These are phyloP conservation scores for Lanistes nyassanus DNA, from an alignment of 1,140 invertebrate species.

Conservation along the genomic window DNA sequence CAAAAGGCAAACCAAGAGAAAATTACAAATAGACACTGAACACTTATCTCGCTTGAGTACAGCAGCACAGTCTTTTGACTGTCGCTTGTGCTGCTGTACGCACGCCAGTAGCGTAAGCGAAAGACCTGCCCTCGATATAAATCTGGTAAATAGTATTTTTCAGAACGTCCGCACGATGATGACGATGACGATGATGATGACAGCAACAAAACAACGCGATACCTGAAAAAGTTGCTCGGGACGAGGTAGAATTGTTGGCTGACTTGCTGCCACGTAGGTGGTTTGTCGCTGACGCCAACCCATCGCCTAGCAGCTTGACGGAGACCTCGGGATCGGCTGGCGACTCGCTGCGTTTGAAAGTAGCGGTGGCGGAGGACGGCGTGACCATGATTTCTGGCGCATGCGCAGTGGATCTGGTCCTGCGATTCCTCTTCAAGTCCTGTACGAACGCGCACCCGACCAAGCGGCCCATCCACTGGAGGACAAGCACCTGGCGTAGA, in stretches of 20 bases:
- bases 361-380: conserved; percentile 10
- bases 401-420: conserved; percentile 5
- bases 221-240: not conserved
- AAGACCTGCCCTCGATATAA: too few relatives aligned
- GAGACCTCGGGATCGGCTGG: conserved; percentile 5
- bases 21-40: too few relatives aligned
- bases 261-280: not conserved
- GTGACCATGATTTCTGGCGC: conserved; percentile 24
- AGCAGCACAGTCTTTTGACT: too few relatives aligned
- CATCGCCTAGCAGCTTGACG: conserved; percentile 10
- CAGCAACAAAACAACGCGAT: not conserved
- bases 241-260: not conserved
- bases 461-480: not conserved
- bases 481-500: conserved; percentile 2
- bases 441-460: conserved; percentile 12
- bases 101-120: too few relatives aligned
- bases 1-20: too few relatives aligned
- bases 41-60: too few relatives aligned
- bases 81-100: too few relatives aligned
- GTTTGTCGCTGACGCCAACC: conserved; percentile 6
- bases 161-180: too few relatives aligned
- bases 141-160: too few relatives aligned
- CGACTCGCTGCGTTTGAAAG: not conserved
- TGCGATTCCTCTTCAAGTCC: not conserved
- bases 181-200: too few relatives aligned